Conservation (phyloP, 2,888 invertebrate genomes). For the Cataglyphis altisquamis region DNA sequence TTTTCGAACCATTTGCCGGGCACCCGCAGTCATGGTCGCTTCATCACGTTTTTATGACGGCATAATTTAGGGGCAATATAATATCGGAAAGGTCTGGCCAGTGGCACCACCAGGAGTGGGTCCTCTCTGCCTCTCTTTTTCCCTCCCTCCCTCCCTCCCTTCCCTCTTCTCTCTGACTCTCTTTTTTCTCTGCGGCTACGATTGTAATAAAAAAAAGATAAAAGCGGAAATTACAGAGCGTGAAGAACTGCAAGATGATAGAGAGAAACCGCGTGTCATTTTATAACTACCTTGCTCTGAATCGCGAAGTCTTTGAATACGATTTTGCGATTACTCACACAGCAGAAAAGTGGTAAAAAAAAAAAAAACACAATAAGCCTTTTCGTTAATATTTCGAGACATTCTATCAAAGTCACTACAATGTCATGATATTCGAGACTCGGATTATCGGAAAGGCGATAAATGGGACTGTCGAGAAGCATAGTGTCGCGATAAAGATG, state of each 20-base stretch:
- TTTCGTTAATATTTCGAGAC: neutral
- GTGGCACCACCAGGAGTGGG: constrained; percentile 62
- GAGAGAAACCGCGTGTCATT: constrained; percentile 28
- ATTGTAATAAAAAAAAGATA: constrained; percentile 48
- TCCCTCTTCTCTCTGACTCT: neutral
- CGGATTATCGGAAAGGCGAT: constrained; percentile 3
- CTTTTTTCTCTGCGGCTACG: constrained; percentile 39
- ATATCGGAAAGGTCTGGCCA: constrained; percentile 61
- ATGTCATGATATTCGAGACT: neutral
- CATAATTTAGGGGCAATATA: constrained; percentile 78
- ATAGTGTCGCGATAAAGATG: constrained; percentile 17
- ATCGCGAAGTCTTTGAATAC: neutral
- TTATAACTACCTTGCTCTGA: neutral
- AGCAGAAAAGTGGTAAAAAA: neutral
- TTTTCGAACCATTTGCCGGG: constrained; percentile 73
- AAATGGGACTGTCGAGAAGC: neutral
- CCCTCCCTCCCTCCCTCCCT: constrained; percentile 1
- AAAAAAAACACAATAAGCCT: neutral
- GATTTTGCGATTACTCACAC: neutral
- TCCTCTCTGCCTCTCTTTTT: neutral
- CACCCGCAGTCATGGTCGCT: constrained; percentile 65
- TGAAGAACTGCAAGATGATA: constrained; percentile 16
- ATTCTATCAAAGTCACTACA: neutral
- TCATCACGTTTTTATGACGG: constrained; percentile 77
- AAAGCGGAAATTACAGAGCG: constrained; percentile 5